Percentiles rank a stretch among this genome's conserved stretches.
phyloP scores from a whole-genome alignment of 2,113 vertebrate genomes.

The Prinia subflava region DNA sequence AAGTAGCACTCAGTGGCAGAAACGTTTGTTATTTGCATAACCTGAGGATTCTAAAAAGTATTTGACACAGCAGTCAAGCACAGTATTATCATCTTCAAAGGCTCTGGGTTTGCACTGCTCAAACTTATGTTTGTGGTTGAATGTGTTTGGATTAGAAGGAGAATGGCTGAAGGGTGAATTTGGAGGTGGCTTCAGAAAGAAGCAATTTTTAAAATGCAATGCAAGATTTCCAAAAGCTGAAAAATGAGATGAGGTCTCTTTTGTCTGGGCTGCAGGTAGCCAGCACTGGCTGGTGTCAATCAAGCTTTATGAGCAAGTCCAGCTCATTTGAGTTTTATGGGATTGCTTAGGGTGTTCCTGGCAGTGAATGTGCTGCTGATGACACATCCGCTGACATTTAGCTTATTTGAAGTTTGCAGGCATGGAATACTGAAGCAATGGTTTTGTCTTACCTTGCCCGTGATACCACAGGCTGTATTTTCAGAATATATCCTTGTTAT shows the following conservation, averaged over 20 bases:
- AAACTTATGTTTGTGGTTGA: neutral
- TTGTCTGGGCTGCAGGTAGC: rapidly evolving
- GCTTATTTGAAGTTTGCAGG: neutral
- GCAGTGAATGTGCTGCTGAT: neutral
- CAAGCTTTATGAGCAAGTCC: neutral
- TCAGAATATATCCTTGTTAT: neutral
- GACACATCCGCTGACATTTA: neutral
- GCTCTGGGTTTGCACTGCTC: neutral
- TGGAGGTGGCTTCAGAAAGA: neutral
- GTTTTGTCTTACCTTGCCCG: neutral
- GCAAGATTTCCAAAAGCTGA: neutral
- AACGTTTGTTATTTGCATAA: neutral
- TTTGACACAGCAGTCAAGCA: neutral
- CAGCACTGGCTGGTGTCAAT: neutral
- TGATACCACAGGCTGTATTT: neutral
- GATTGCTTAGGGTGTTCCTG: neutral
- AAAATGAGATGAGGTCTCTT: neutral
- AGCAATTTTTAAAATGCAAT: neutral
- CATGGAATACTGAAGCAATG: neutral
- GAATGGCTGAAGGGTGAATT: neutral
- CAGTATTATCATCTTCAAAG: neutral
- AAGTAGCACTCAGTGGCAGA: neutral
- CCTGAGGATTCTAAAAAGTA: neutral
- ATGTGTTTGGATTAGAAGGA: neutral
- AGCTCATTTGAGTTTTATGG: neutral